phyloP scores from a whole-genome alignment of 2,888 invertebrate species.

The Eupithecia inturbata region DNA sequence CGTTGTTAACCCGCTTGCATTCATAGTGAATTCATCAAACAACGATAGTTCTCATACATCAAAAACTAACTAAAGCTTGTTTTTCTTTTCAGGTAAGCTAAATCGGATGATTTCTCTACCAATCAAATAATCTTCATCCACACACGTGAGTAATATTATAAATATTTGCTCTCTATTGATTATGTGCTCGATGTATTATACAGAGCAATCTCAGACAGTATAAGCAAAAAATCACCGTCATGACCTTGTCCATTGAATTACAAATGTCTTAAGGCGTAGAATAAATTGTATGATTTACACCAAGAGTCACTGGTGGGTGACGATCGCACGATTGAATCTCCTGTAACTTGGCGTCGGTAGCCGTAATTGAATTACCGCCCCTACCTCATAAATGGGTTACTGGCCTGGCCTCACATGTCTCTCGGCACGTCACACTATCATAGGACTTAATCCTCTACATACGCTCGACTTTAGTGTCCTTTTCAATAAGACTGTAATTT shows the following conservation, averaged over 20 bases:
- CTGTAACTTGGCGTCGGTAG: constrained; percentile 48
- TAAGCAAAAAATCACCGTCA: not conserved
- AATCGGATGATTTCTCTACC: constrained; percentile 25
- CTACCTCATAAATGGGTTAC: constrained; percentile 71
- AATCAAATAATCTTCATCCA: constrained; percentile 13
- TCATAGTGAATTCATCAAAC: not conserved
- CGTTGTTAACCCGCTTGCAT: not conserved
- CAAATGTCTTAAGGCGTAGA: constrained; percentile 12
- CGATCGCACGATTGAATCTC: constrained; percentile 43
- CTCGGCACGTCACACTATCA: constrained; percentile 53
- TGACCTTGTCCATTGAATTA: constrained; percentile 3
- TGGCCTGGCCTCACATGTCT: constrained; percentile 64
- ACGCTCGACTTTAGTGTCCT: not conserved
- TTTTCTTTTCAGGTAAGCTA: constrained; percentile 44
- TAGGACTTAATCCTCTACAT: constrained; percentile 47
- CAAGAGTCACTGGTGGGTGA: constrained; percentile 25
- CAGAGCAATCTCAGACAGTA: not conserved
- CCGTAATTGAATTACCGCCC: constrained; percentile 71
- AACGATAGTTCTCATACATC: not conserved
- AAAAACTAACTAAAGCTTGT: not conserved
- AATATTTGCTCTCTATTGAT: too few relatives aligned
- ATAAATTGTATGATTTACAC: constrained; percentile 16
- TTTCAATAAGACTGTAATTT: not conserved
- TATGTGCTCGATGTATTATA: too few relatives aligned
- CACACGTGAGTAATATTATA: constrained; percentile 33